These are phyloP conservation scores for Pocillopora meandrina DNA, from an alignment of 92 coral and sea anemone species.

Conservation along the genomic window DNA sequence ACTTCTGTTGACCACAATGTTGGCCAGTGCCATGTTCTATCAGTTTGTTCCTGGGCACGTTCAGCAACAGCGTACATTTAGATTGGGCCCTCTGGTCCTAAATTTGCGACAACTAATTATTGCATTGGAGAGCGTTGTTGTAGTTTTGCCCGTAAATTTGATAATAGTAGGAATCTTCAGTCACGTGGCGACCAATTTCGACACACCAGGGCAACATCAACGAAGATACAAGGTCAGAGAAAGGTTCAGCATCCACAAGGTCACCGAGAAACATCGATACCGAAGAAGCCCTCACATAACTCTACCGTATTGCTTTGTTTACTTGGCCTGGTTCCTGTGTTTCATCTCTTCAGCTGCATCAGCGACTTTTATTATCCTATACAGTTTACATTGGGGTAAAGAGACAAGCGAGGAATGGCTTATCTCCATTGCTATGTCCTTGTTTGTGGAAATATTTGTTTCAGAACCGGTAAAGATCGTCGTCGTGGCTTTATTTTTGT, in stretches of 20 bases:
- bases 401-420: slow-evolving; percentile 57
- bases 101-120: slow-evolving; percentile 57
- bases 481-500: slow-evolving; percentile 25
- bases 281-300: background rate
- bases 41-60: slow-evolving; percentile 10
- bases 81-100: slow-evolving; percentile 49
- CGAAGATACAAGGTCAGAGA: background rate
- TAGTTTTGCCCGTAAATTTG: slow-evolving; percentile 57
- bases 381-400: slow-evolving; percentile 66
- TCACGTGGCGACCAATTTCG: slow-evolving; percentile 11
- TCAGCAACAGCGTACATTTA: slow-evolving; percentile 22
- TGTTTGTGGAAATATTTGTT: slow-evolving; percentile 52
- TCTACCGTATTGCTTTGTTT: slow-evolving; percentile 44
- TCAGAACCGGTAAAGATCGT: slow-evolving; percentile 48
- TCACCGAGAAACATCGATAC: background rate
- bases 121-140: slow-evolving; percentile 54
- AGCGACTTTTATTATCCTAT: slow-evolving; percentile 50
- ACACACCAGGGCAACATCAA: background rate
- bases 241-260: slow-evolving; percentile 20
- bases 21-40: slow-evolving; percentile 82
- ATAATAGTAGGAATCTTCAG: slow-evolving; percentile 45
- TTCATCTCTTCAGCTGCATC: slow-evolving; percentile 42
- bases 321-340: slow-evolving; percentile 55
- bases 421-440: slow-evolving; percentile 51
- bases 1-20: slow-evolving; percentile 64